Evolutionary conservation across 2,797 vertebrate genomes (phyloP).

Genomic region (Arremon aurantiirostris): DNA sequence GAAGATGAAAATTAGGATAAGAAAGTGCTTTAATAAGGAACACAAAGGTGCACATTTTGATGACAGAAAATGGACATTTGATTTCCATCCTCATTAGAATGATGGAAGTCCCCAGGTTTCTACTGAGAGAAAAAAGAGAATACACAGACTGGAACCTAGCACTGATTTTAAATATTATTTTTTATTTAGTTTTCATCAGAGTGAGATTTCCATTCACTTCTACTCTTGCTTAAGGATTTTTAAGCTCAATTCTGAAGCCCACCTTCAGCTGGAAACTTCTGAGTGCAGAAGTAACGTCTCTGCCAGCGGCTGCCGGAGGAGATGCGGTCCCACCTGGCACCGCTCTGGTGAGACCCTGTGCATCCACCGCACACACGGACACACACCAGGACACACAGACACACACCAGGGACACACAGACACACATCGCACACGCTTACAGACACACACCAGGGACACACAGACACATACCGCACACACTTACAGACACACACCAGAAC

Average conservation of each 20-base stretch:
- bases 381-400: background rate
- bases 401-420: background rate
- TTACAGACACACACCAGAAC: background rate
- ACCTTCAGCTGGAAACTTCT: background rate
- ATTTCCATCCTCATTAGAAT: background rate
- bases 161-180: background rate
- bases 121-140: background rate
- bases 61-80: background rate
- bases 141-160: rapidly evolving
- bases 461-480: too few species aligned
- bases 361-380: background rate
- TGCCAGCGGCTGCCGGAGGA: background rate
- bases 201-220: rapidly evolving
- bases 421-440: background rate
- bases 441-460: background rate
- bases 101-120: background rate
- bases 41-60: background rate
- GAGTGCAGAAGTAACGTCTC: background rate
- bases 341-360: background rate
- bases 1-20: background rate
- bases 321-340: rapidly evolving
- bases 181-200: background rate
- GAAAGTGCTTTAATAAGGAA: background rate
- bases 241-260: background rate
- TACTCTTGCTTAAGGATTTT: background rate